These are phyloP conservation scores for Parus major DNA, from an alignment of 2,113 vertebrate genomes.

Conservation along the genomic window DNA sequence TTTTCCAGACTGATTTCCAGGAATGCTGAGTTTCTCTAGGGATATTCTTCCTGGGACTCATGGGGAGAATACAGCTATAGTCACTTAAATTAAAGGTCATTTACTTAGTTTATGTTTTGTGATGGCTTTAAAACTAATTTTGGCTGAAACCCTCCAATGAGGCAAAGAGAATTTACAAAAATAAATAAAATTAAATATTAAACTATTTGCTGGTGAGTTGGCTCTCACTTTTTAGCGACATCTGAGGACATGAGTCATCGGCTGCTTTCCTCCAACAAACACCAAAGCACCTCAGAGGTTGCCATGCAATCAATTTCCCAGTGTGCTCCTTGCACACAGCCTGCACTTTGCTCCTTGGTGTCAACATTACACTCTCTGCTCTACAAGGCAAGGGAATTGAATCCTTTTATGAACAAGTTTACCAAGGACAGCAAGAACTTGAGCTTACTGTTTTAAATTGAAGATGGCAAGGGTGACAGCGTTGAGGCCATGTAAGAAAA, in stretches of 20 bases:
- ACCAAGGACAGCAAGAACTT: neutral
- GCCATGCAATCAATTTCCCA: neutral
- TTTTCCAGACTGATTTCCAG: neutral
- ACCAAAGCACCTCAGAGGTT: neutral
- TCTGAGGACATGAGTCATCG: neutral
- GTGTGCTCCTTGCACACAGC: neutral
- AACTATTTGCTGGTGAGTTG: neutral
- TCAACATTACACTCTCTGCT: neutral
- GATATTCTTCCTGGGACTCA: neutral
- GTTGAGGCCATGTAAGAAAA: neutral
- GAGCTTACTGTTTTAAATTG: neutral
- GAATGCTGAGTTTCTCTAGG: neutral
- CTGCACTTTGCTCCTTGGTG: neutral
- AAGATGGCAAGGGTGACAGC: neutral
- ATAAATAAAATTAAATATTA: neutral
- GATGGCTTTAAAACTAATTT: neutral
- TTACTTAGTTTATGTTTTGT: neutral
- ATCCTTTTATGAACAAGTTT: neutral
- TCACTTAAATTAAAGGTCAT: neutral
- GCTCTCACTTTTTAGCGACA: neutral
- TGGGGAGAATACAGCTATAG: neutral
- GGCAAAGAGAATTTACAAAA: neutral
- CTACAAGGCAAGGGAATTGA: neutral
- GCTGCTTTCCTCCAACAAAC: neutral
- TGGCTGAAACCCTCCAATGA: neutral